phyloP scores from a whole-genome alignment of 1,140 invertebrate genomes.

The Anastatus disparis region DNA sequence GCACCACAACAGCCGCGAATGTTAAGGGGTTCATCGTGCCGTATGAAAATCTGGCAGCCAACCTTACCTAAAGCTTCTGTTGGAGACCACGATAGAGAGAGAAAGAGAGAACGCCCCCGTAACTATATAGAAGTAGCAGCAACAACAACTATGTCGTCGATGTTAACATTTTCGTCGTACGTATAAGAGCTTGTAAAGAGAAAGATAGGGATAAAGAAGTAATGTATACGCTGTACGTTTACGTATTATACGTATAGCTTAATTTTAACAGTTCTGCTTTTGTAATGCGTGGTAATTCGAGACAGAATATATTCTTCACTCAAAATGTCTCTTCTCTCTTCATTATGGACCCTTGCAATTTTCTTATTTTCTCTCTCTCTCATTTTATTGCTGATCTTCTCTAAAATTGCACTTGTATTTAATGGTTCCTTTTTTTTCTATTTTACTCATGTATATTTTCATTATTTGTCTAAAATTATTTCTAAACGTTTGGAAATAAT shows the following conservation, averaged over 20 bases:
- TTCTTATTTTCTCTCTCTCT: conserved; percentile 43
- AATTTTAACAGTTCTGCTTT: not conserved
- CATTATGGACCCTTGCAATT: conserved; percentile 31
- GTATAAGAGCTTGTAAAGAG: too few species aligned
- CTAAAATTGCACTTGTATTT: not conserved
- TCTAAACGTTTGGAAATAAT: too few species aligned
- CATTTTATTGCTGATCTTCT: conserved; percentile 1
- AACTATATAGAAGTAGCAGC: too few species aligned
- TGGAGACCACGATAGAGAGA: conserved; percentile 36
- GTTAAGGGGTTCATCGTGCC: conserved; percentile 44
- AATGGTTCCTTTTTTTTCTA: conserved; percentile 42
- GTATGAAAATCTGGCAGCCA: conserved; percentile 49
- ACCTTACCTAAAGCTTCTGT: conserved; percentile 46
- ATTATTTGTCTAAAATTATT: too few species aligned
- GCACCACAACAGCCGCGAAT: conserved; percentile 38
- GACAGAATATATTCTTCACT: not conserved
- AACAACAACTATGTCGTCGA: too few species aligned
- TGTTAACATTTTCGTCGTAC: too few species aligned
- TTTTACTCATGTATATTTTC: not conserved
- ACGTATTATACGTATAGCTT: not conserved
- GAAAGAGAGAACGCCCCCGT: conserved; percentile 6
- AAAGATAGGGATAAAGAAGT: not conserved
- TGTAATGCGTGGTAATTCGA: conserved; percentile 30
- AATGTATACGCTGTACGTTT: not conserved
- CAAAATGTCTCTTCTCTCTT: not conserved